Percentiles rank a stretch among this genome's conserved stretches.
These are phyloP conservation scores for Eupelmus urozonus DNA, from an alignment of 2,888 invertebrate species.

Conservation along the genomic window DNA sequence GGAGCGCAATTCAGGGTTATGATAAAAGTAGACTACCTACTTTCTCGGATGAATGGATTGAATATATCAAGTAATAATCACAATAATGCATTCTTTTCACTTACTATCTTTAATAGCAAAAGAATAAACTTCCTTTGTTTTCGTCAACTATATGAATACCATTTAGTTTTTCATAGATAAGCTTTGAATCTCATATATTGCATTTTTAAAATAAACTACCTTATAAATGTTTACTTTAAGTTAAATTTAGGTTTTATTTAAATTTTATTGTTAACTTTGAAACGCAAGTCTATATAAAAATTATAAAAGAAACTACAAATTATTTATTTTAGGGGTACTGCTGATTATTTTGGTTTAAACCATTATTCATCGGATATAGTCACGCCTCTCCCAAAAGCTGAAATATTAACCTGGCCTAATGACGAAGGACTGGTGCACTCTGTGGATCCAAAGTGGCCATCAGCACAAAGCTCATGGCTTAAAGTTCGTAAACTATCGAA, in stretches of 20 bases:
- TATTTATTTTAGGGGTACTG: constrained; percentile 62
- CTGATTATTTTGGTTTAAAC: constrained; percentile 71
- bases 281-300: not conserved
- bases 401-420: not conserved
- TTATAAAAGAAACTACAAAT: not conserved
- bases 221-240: too few species aligned
- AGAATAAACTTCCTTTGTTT: too few species aligned
- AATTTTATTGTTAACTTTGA: not conserved
- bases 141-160: too few species aligned
- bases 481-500: constrained; percentile 16
- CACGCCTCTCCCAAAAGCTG: constrained; percentile 39
- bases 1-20: constrained; percentile 77
- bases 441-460: constrained; percentile 8
- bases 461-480: constrained; percentile 32
- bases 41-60: constrained; percentile 80
- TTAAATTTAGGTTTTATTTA: too few species aligned
- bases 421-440: constrained; percentile 19
- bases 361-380: constrained; percentile 67
- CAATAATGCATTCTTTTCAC: too few species aligned
- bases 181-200: too few species aligned
- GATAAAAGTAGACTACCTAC: constrained; percentile 77
- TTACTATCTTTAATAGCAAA: not conserved
- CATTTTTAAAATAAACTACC: too few species aligned
- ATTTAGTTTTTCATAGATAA: too few species aligned
- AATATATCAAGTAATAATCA: constrained; percentile 76